phyloP scores from a whole-genome alignment of 2,888 invertebrate genomes.

The Plemyria rubiginata region DNA sequence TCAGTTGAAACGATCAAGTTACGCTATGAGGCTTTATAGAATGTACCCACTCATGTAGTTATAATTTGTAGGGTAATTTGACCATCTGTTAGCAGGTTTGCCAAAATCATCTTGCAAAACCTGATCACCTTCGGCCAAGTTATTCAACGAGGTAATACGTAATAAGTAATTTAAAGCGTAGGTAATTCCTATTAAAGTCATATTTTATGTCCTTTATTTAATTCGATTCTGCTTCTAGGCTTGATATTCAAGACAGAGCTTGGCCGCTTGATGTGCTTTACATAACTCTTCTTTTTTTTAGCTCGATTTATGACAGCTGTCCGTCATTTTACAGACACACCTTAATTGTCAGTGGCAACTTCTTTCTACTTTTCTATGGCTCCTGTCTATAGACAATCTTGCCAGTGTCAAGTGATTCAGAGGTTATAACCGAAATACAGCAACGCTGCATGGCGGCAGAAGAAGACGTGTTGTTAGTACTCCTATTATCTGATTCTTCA shows the following conservation, averaged over 20 bases:
- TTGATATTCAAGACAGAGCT: no score
- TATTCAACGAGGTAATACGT: slow-evolving; percentile 9
- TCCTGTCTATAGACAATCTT: no score
- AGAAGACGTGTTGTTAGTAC: no score
- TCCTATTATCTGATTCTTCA: not conserved
- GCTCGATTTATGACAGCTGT: no score
- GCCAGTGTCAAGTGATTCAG: no score
- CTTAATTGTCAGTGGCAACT: no score
- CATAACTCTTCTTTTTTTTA: no score
- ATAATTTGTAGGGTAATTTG: slow-evolving; percentile 19
- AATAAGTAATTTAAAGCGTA: slow-evolving; percentile 11
- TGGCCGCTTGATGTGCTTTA: no score
- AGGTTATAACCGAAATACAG: no score
- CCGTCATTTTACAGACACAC: no score
- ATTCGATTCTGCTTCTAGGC: not conserved
- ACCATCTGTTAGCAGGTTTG: slow-evolving; percentile 20
- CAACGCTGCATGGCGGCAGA: no score
- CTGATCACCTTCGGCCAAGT: slow-evolving; percentile 18
- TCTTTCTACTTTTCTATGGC: no score
- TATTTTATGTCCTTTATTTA: not conserved
- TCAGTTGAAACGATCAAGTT: not conserved
- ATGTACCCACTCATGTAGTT: slow-evolving; percentile 6
- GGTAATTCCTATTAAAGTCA: slow-evolving; percentile 1
- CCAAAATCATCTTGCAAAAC: slow-evolving; percentile 22
- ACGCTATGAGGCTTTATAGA: not conserved